Conservation (phyloP, 53 echinoderm and acorn worm species). For the Luidia sarsii region DNA sequence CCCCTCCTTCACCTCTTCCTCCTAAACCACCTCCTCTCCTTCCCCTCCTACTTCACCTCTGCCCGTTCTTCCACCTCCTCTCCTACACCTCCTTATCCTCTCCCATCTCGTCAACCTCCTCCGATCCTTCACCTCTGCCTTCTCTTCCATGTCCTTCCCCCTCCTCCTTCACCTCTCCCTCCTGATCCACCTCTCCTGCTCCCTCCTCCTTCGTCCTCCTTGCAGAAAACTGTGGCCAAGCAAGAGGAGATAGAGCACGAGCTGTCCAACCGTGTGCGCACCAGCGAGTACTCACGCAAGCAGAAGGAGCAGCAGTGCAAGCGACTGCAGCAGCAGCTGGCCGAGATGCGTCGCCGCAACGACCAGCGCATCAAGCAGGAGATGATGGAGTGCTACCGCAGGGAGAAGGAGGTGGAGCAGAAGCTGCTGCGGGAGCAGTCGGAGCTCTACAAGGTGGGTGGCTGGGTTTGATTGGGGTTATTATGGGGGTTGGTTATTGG, state of each 20-base stretch:
- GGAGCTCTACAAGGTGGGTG: constrained; percentile 79
- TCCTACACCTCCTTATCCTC: no score
- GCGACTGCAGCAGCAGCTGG: constrained; percentile 67
- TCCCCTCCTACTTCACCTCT: not conserved
- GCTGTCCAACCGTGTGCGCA: constrained; percentile 82
- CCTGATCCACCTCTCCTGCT: no score
- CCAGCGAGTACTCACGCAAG: constrained; percentile 79
- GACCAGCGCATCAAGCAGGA: constrained; percentile 75
- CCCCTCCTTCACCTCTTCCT: not conserved
- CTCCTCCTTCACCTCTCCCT: no score
- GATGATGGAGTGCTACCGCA: constrained; percentile 71
- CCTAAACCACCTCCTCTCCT: not conserved
- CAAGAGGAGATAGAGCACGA: constrained; percentile 93
- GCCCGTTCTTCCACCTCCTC: no score
- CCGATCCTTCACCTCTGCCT: no score
- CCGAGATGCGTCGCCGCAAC: constrained; percentile 78
- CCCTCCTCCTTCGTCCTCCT: no score
- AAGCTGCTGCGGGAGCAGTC: constrained; percentile 82
- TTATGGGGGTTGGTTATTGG: not conserved
- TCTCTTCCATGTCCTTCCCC: no score
- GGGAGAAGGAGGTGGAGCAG: constrained; percentile 87
- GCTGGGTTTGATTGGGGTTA: not conserved
- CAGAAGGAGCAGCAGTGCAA: constrained; percentile 80
- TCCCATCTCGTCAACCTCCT: no score
- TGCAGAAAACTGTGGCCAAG: constrained; percentile 85